These are phyloP conservation scores for Poeciliopsis retropinna DNA, from an alignment of 2,113 vertebrate genomes.

Conservation along the genomic window DNA sequence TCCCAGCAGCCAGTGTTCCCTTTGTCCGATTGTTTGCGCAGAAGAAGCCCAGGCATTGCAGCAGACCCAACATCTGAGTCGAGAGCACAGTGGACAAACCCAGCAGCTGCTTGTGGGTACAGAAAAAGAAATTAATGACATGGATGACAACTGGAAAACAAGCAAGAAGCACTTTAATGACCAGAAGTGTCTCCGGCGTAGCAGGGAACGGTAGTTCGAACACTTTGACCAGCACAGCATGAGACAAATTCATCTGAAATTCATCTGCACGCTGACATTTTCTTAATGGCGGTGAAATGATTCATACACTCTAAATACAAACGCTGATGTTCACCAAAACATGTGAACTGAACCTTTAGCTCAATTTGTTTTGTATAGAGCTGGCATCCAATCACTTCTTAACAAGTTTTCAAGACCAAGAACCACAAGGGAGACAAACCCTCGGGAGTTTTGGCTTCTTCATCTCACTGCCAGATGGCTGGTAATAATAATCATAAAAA, in stretches of 20 bases:
- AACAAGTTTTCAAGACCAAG: neutral
- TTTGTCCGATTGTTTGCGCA: constrained; percentile 56
- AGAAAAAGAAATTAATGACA: constrained; percentile 23
- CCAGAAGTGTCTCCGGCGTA: neutral
- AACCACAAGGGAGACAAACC: neutral
- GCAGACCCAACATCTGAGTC: constrained; percentile 44
- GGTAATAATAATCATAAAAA: neutral
- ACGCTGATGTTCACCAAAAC: neutral
- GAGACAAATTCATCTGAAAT: neutral
- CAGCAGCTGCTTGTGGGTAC: constrained; percentile 47
- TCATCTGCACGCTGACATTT: constrained; percentile 8
- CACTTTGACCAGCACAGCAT: neutral
- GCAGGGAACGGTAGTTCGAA: neutral
- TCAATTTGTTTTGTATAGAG: constrained; percentile 1
- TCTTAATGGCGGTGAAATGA: constrained; percentile 2
- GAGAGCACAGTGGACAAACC: constrained; percentile 12
- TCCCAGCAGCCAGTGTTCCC: constrained; percentile 46
- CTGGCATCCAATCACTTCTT: constrained; percentile 9
- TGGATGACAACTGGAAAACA: constrained; percentile 6
- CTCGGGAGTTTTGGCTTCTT: neutral
- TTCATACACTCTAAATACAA: constrained; percentile 6
- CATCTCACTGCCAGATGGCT: neutral
- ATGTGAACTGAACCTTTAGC: neutral
- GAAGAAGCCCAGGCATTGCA: constrained; percentile 36
- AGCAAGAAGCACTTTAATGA: neutral